Base-by-base conservation (phyloP, 2,888 invertebrate genomes). In the Hymenopus coronatus region DNA sequence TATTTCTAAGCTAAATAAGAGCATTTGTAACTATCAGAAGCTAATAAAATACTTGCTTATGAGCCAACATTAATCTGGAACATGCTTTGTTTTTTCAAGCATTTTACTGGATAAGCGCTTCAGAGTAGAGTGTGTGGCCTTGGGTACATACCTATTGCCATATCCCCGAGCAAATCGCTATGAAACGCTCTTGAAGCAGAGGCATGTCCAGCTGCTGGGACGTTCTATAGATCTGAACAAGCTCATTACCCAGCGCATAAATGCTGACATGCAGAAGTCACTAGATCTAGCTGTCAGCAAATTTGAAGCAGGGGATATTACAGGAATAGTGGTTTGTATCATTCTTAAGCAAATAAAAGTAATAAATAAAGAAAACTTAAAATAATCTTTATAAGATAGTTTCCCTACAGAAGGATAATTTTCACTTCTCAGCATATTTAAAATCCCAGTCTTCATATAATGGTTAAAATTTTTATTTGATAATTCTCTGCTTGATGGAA, bases 41-140 rank as follows among this genome's bases (percentile, higher is more conserved):
- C 12, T 12, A 12, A 40, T 12, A 40, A 12, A 40, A 0, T 2
- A 12, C 12, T 40, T 40, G 12, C 12, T 40, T 40, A 40, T 40
- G 40, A 12, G 40, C 40, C 40, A 1, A 20, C 25, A 70, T 70
- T 70, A 70, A 70, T 70, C 14, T 70, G 25, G 54, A 70, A 20
- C 20, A 70, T 70, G 4, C 20, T 70, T 70, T 20, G 20, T 70
- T 70, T 20, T 70, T 20, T 70, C 20, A 92, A 98, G 99, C 93
- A 99, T 99, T 94, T 95, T 99, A 92, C 94, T 99, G 91, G 99
- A 99, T 94, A 99, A 99, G 94, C 95, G 99, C n/a, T 99, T 99
- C 93, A 96, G 99, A 12, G 97, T 98, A 8, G 99, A 99, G 93
- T 99, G 99, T 92, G 96, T 97, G 83, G 97, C 97, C 12, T 95